Evolutionary conservation across 2,113 vertebrate genomes (phyloP), one percentile per base, ranked within the genome.

Genomic region (Melospiza melodia): DNA sequence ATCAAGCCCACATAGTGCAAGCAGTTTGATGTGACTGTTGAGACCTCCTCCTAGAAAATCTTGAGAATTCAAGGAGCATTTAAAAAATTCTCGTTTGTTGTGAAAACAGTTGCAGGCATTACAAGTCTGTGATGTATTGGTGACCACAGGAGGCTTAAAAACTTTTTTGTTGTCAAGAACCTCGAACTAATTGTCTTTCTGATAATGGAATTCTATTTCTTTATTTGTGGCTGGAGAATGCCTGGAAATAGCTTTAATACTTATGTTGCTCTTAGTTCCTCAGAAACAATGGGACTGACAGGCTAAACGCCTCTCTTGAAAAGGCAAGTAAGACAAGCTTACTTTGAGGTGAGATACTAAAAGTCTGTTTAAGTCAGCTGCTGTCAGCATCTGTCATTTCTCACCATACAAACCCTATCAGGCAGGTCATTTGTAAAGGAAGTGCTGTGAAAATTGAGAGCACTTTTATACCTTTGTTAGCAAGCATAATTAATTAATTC

Each of bases 91-190:
- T 23, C 13, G 8, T 67, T 63, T 71, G n/a, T 67, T 65, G 21
- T 28, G 51, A 15, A 69, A 55, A 23, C 17, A 69, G 25, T 8
- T 0, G 0, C 2, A 8, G 11, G 14, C 2, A 20, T 90, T 83
- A 41, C 12, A 59, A 33, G 52, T 59, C n/a, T 68, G 0, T 43
- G 37, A 72, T 46, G 6, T 27, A 4, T 6, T 66, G 43, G 14
- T 65, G 51, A 69, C 8, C 0, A 1, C 1, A 49, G 41, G 12
- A 55, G 31, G 30, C 39, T 63, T 55, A 28, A 77, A 67, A 68
- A 9, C 3, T 6, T 35, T 52, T 75, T 73, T 84, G 10, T 10
- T 84, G 18, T 11, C 13, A 75, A 54, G 43, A 67, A 67, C 27
- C 8, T 62, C 62, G 48, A 82, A 48, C 15, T n/a, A 23, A 30